These are phyloP conservation scores for Zenarchopterus dispar DNA, from an alignment of 2,797 vertebrate genomes.

Conservation along the genomic window DNA sequence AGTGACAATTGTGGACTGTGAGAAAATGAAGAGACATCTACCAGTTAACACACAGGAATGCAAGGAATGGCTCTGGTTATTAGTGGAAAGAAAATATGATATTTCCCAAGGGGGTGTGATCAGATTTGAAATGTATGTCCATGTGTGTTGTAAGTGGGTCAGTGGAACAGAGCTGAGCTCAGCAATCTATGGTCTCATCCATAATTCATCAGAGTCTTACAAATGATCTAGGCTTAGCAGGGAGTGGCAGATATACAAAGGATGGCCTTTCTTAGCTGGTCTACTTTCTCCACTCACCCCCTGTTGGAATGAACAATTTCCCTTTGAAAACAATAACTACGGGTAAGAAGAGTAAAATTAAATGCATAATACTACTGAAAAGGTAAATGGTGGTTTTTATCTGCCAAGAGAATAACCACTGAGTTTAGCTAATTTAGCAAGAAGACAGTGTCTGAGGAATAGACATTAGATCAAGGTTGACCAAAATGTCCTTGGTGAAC, in stretches of 20 bases:
- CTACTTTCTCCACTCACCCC: slow-evolving; percentile 21
- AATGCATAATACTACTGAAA: slow-evolving; percentile 20
- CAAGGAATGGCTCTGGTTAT: slow-evolving; percentile 33
- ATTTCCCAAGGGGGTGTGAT: slow-evolving; percentile 55
- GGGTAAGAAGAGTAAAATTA: slow-evolving; percentile 27
- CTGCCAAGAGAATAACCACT: slow-evolving; percentile 6
- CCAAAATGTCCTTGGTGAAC: neutral
- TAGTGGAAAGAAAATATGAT: slow-evolving; percentile 46
- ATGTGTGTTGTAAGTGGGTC: slow-evolving; percentile 71
- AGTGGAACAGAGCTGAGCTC: slow-evolving; percentile 77
- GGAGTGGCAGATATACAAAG: slow-evolving; percentile 67
- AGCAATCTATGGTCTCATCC: slow-evolving; percentile 76
- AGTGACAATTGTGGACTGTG: neutral
- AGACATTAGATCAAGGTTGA: neutral
- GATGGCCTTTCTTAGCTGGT: slow-evolving; percentile 26
- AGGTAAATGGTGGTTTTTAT: slow-evolving; percentile 16
- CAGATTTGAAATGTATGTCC: slow-evolving; percentile 56
- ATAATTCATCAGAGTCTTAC: slow-evolving; percentile 73
- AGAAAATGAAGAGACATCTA: slow-evolving; percentile 24
- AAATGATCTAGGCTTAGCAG: slow-evolving; percentile 59
- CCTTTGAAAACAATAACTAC: slow-evolving; percentile 52
- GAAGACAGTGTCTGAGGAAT: neutral
- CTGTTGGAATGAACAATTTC: slow-evolving; percentile 52
- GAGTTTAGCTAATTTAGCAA: neutral
- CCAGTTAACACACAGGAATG: slow-evolving; percentile 33